phyloP scores from a whole-genome alignment of 2,113 vertebrate species.

The Haliaeetus leucogaster region DNA sequence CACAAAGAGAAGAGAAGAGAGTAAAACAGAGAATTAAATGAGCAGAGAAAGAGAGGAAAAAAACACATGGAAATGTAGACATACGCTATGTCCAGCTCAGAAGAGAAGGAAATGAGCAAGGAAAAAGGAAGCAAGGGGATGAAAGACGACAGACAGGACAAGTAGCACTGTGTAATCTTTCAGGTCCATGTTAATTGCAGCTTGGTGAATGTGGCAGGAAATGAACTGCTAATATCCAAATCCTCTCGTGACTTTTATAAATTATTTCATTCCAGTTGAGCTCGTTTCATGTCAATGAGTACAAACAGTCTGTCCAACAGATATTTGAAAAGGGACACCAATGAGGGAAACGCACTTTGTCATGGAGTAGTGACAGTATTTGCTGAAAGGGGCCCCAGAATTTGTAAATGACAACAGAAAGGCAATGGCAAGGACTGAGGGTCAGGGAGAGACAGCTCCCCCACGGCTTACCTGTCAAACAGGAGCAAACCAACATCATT shows the following conservation, averaged over 20 bases:
- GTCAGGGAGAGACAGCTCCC: not conserved
- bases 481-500: not conserved
- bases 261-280: not conserved
- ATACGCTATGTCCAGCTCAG: not conserved
- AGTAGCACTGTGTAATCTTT: not conserved
- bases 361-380: not conserved
- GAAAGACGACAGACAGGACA: not conserved
- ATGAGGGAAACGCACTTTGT: not conserved
- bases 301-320: not conserved
- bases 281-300: not conserved
- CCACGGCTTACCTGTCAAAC: not conserved
- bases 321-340: not conserved
- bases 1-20: not conserved
- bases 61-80: not conserved
- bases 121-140: not conserved
- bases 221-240: not conserved
- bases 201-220: not conserved
- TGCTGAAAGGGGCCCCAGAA: not conserved
- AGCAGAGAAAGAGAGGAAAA: not conserved
- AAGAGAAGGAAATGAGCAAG: constrained; percentile 16
- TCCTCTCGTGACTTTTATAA: not conserved
- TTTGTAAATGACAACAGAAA: not conserved
- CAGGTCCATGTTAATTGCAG: not conserved
- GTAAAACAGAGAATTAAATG: not conserved
- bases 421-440: not conserved